Evolutionary conservation across 2,888 invertebrate genomes (phyloP).

Genomic region (Eupithecia exiguata): DNA sequence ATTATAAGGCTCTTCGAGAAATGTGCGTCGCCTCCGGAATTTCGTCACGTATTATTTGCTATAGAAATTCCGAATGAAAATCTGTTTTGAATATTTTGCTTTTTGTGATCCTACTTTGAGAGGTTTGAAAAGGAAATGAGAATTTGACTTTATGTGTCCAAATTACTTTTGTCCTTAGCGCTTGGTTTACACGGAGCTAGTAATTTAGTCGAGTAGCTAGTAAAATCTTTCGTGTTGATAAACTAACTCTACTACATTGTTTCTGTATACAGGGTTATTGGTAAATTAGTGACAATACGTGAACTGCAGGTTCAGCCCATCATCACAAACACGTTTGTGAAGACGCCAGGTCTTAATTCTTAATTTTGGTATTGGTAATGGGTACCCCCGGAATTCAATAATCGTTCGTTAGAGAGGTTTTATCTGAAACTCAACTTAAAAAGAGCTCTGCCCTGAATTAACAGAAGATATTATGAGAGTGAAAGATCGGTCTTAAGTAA

Average conservation of each 20-base stretch:
- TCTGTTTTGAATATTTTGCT: constrained; percentile 35
- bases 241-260: not conserved
- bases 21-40: constrained; percentile 23
- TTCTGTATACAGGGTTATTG: too few species aligned
- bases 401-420: too few species aligned
- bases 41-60: constrained; percentile 34
- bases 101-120: constrained; percentile 11
- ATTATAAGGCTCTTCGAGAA: constrained; percentile 30
- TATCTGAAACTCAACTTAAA: too few species aligned
- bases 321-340: too few species aligned
- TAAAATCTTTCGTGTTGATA: not conserved
- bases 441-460: too few species aligned
- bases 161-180: not conserved
- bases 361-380: too few species aligned
- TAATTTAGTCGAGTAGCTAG: not conserved
- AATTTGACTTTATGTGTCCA: not conserved
- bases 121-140: constrained; percentile 10
- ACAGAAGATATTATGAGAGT: too few species aligned
- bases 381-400: too few species aligned
- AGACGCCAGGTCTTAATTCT: too few species aligned
- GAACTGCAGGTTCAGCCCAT: too few species aligned
- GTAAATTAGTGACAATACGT: too few species aligned
- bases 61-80: constrained; percentile 27
- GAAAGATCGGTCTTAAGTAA: too few species aligned
- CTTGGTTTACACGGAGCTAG: not conserved